Conservation (phyloP, 2,113 vertebrate species). For the Corydoras maculifer region DNA sequence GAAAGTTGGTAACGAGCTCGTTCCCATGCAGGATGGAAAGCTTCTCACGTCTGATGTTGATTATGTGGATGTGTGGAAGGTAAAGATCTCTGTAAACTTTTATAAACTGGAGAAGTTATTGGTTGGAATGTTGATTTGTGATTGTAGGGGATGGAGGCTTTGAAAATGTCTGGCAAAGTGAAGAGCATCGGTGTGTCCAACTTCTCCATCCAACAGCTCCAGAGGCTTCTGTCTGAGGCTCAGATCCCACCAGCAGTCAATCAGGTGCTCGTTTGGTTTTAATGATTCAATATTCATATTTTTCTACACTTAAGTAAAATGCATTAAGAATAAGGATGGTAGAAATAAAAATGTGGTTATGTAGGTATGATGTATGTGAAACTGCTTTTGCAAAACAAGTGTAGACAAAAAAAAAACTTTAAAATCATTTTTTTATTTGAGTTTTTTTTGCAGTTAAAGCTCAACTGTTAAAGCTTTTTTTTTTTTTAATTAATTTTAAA, state of each 20-base stretch:
- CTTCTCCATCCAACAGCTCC: constrained; percentile 64
- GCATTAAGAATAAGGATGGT: too few relatives aligned
- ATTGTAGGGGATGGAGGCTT: constrained; percentile 65
- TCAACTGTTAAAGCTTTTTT: too few relatives aligned
- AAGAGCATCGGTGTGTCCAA: constrained; percentile 72
- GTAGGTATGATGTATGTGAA: too few relatives aligned
- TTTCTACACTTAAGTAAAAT: too few relatives aligned
- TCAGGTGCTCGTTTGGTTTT: constrained; percentile 53
- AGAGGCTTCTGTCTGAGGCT: constrained; percentile 63
- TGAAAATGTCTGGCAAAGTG: constrained; percentile 65
- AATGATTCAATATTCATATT: too few relatives aligned
- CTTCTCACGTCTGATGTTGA: constrained; percentile 56
- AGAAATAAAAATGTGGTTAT: too few relatives aligned
- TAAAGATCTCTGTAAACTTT: constrained; percentile 37
- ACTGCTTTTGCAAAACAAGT: too few relatives aligned
- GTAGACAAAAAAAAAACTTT: too few relatives aligned
- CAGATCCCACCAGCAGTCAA: constrained; percentile 65
- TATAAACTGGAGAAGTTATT: background rate
- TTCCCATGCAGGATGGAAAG: constrained; percentile 58
- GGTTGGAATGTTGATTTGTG: background rate
- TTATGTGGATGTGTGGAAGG: constrained; percentile 73
- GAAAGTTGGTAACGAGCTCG: constrained; percentile 60
- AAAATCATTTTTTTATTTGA: too few relatives aligned
- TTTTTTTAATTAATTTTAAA: too few relatives aligned
- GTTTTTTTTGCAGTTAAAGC: too few relatives aligned